phyloP scores from a whole-genome alignment of 2,888 invertebrate genomes.

The Poecilobothrus nobilitatus region DNA sequence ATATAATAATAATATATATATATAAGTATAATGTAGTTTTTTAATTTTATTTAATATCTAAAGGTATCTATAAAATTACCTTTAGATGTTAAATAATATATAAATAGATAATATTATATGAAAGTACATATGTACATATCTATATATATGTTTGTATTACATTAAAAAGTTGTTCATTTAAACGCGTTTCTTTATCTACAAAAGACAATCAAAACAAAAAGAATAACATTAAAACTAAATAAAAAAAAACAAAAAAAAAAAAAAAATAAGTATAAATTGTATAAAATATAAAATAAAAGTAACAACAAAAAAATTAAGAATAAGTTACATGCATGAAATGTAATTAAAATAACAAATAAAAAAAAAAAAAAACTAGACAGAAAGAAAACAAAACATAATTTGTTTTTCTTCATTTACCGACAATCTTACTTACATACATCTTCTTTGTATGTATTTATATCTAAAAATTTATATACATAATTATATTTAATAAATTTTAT shows the following conservation, averaged over 20 bases:
- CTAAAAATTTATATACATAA: too few relatives aligned
- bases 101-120: too few relatives aligned
- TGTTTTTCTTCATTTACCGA: too few relatives aligned
- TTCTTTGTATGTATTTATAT: too few relatives aligned
- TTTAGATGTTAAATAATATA: too few relatives aligned
- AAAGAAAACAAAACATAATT: background rate
- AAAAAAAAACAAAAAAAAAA: background rate
- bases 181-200: background rate
- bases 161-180: background rate
- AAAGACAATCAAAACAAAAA: background rate
- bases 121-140: background rate
- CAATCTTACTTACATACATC: too few relatives aligned
- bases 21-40: too few relatives aligned
- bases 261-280: background rate
- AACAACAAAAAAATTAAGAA: background rate
- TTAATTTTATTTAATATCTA: too few relatives aligned
- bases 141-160: background rate
- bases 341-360: constrained; percentile 4
- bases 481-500: too few relatives aligned
- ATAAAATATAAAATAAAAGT: background rate
- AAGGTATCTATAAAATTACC: too few relatives aligned
- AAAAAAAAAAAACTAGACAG: background rate
- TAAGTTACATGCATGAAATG: constrained; percentile 1
- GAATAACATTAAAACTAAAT: background rate
- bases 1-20: too few relatives aligned